A percentile compares a stretch with the other conserved stretches of the same genome.
Conservation (phyloP, 2,888 invertebrate genomes). For the Platycheirus albimanus region DNA sequence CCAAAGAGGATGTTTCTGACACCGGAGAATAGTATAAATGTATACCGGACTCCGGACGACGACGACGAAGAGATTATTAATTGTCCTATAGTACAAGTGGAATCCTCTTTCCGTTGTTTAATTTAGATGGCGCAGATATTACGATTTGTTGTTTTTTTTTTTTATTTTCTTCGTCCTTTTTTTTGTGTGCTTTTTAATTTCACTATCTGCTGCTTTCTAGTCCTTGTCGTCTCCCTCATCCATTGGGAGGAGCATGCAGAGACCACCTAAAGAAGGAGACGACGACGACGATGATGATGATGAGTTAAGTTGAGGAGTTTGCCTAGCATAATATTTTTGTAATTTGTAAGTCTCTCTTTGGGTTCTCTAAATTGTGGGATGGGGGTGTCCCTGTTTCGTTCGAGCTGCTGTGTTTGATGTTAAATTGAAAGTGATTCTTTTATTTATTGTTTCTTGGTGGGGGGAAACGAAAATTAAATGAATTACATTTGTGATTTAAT, state of each 20-base stretch:
- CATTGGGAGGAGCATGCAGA: too few species aligned
- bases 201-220: constrained; percentile 29
- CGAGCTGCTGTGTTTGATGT: constrained; percentile 42
- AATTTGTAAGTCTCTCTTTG: constrained; percentile 44
- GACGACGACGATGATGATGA: background rate
- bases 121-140: constrained; percentile 64
- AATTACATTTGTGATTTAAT: constrained; percentile 67
- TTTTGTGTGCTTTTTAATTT: constrained; percentile 37
- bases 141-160: constrained; percentile 27
- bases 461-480: constrained; percentile 44
- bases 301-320: constrained; percentile 10
- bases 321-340: constrained; percentile 48
- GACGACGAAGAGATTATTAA: constrained; percentile 67
- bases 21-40: constrained; percentile 27
- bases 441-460: constrained; percentile 52
- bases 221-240: constrained; percentile 10
- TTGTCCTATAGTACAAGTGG: constrained; percentile 65
- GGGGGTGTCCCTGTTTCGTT: background rate
- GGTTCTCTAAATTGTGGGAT: background rate
- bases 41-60: constrained; percentile 27
- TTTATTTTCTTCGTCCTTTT: background rate
- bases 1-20: constrained; percentile 60
- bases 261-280: too few species aligned
- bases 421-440: constrained; percentile 70
- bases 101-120: constrained; percentile 61